Evolutionary conservation across 2,797 vertebrate genomes (phyloP).

Genomic region (Stomatorhinus walkeri): DNA sequence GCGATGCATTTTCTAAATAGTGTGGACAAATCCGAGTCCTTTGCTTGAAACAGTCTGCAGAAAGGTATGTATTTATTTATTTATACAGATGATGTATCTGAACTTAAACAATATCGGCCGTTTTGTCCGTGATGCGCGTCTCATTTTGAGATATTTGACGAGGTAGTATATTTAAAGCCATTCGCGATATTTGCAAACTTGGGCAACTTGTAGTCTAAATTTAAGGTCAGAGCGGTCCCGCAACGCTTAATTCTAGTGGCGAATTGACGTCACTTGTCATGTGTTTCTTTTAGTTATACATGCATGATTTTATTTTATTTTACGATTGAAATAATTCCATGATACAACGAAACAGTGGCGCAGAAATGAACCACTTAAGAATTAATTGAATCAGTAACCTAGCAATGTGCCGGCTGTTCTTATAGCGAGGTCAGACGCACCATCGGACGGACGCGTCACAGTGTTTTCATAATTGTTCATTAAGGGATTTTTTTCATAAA

Average conservation of each 20-base stretch:
- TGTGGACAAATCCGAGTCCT: constrained; percentile 46
- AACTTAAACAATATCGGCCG: neutral
- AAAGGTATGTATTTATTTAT: constrained; percentile 47
- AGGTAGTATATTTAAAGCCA: neutral
- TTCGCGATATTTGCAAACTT: constrained; percentile 14
- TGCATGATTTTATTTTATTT: neutral
- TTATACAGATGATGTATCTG: neutral
- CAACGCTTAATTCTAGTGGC: neutral
- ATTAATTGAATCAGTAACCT: constrained; percentile 24
- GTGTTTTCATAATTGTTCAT: neutral
- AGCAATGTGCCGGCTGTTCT: constrained; percentile 22
- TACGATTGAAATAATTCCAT: neutral
- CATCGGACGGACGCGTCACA: neutral
- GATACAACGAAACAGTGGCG: neutral
- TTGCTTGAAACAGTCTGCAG: constrained; percentile 49
- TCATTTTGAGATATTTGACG: neutral
- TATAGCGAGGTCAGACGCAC: neutral
- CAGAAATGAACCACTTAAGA: neutral
- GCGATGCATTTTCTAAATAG: constrained; percentile 20
- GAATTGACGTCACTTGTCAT: neutral
- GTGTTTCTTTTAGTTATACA: neutral
- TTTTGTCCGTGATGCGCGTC: neutral
- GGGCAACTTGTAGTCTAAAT: constrained; percentile 8
- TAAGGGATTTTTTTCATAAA: neutral
- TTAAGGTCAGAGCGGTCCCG: neutral